Conservation (phyloP, 1,140 invertebrate species). For the Helicorthomorpha holstii region DNA sequence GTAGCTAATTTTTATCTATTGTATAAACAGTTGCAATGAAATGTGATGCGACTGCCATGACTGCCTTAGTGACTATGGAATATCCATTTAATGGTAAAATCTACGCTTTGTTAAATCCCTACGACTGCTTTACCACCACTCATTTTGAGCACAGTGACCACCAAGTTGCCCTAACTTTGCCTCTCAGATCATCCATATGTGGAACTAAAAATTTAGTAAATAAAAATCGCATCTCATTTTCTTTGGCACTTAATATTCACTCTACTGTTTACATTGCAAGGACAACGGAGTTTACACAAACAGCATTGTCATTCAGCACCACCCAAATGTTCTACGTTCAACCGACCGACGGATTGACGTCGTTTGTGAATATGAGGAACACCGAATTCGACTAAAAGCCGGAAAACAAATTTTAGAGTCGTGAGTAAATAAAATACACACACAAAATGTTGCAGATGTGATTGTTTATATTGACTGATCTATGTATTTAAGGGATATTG, state of each 20-base stretch:
- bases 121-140: not conserved
- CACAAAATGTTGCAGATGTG: not conserved
- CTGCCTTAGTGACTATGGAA: not conserved
- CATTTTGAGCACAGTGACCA: not conserved
- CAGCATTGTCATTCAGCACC: not conserved
- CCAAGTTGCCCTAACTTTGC: constrained; percentile 11
- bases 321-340: not conserved
- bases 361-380: not conserved
- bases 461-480: not conserved
- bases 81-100: not conserved
- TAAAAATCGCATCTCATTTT: no score
- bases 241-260: no score
- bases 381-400: not conserved
- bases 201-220: constrained; percentile 13
- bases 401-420: constrained; percentile 7
- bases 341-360: not conserved
- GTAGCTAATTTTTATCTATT: not conserved
- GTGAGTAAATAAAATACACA: constrained; percentile 6
- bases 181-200: constrained; percentile 9
- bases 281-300: not conserved
- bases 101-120: not conserved
- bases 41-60: not conserved
- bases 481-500: not conserved
- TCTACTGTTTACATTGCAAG: not conserved
- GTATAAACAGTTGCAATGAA: not conserved